Base-by-base conservation (phyloP, 2,113 vertebrate genomes). In the Perognathus longimembris region DNA sequence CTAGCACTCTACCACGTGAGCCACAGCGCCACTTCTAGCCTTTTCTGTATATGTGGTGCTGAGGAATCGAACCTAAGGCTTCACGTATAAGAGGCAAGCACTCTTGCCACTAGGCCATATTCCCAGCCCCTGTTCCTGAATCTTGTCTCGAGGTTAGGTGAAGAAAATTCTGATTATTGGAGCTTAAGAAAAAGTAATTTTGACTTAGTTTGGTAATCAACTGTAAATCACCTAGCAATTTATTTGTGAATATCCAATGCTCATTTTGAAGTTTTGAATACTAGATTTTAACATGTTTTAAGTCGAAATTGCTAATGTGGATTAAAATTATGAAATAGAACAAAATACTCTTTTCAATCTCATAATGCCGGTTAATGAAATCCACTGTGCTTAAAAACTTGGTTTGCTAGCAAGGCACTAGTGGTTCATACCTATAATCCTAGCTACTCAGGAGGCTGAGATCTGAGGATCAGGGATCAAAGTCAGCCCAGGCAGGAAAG, bases 201-300 rank as follows among this genome's bases (percentile, higher is more conserved):
- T 76, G 64, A 77, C 10, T 61, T 40, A 61, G 12, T n/a, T 50
- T 90, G 32, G 26, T 79, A 85, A 54, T 79, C 36, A 92, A 82
- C 32, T 69, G 50, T 24, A 92, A 26, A 21, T 71, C 78, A 24
- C n/a, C 76, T 54, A 76, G 59, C 70, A 85, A 92, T 82, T 59
- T 71, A 70, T 63, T 78, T 74, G 42, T 80, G 57, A 88, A 38
- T 42, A 38, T 45, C 34, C 34, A 87, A 76, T 11, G n/a, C 34
- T 71, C 79, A 66, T 63, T 75, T 85, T 69, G 20, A 86, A 71
- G 63, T 64, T 90, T 92, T 84, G 76, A 63, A 91, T 82, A 59
- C 17, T 21, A 5, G 38, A 64, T 50, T 14, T 69, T 59, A 67
- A 45, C 57, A 38, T 81, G 6, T 77, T 85, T 94, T 77, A n/a